Percentiles rank a stretch among this genome's conserved stretches.
These are phyloP conservation scores for Orycteropus afer DNA, from an alignment of 2,113 vertebrate species.

Conservation along the genomic window DNA sequence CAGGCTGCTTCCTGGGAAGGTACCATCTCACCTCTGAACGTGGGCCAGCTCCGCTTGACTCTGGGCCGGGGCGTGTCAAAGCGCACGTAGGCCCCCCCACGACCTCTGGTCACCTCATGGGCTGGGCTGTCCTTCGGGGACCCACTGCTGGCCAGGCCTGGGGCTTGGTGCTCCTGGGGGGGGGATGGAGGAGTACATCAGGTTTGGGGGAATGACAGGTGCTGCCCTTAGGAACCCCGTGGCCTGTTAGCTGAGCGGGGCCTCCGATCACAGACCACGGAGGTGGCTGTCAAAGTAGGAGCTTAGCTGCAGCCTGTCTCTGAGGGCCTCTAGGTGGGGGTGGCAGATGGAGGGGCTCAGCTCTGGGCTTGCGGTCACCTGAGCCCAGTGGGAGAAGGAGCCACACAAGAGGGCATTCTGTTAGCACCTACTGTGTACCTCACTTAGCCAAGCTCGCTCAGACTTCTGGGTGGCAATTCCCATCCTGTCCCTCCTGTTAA, in stretches of 20 bases:
- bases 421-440: not conserved
- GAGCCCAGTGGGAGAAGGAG: not conserved
- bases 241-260: not conserved
- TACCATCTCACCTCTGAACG: constrained; percentile 88
- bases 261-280: not conserved
- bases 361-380: not conserved
- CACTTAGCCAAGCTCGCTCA: not conserved
- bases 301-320: too few relatives aligned
- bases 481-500: too few relatives aligned
- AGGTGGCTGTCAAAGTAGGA: not conserved
- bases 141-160: not conserved
- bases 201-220: not conserved
- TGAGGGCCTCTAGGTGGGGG: too few relatives aligned
- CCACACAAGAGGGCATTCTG: not conserved
- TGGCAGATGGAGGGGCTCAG: not conserved
- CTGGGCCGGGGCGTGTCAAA: constrained; percentile 92
- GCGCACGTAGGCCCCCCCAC: constrained; percentile 90
- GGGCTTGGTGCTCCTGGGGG: constrained; percentile 88
- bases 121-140: constrained; percentile 85
- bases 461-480: not conserved
- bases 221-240: not conserved
- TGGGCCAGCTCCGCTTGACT: constrained; percentile 93
- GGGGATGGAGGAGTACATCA: accelerated
- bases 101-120: constrained; percentile 83
- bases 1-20: too few relatives aligned